phyloP scores from a whole-genome alignment of 2,113 vertebrate genomes.

The Nematolebias whitei region DNA sequence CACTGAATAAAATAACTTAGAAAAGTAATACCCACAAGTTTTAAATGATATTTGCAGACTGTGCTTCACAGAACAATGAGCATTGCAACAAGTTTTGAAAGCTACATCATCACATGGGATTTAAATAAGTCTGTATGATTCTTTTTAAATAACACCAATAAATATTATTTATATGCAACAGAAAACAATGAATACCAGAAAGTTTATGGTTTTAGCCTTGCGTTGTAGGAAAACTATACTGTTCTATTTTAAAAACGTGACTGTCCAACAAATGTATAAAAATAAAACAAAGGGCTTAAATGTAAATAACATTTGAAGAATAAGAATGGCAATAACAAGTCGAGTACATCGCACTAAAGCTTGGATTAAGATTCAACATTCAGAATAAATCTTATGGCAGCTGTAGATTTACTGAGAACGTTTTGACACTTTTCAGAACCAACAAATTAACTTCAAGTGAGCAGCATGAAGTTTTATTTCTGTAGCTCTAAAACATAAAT shows the following conservation, averaged over 20 bases:
- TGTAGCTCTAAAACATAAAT: constrained; percentile 43
- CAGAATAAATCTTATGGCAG: constrained; percentile 52
- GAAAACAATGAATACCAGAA: constrained; percentile 21
- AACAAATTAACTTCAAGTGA: not conserved
- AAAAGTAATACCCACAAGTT: constrained; percentile 17
- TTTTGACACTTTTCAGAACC: constrained; percentile 53
- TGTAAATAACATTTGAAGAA: constrained; percentile 1
- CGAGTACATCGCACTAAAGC: constrained; percentile 30
- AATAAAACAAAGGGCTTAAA: constrained; percentile 5
- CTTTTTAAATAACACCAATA: too few relatives aligned
- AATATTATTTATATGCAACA: too few relatives aligned
- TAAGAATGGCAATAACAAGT: too few relatives aligned
- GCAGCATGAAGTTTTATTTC: constrained; percentile 26
- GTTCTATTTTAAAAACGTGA: too few relatives aligned
- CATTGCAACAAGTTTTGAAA: constrained; percentile 6
- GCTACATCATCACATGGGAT: too few relatives aligned
- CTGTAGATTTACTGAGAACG: constrained; percentile 32
- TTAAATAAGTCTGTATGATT: too few relatives aligned
- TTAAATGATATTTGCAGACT: constrained; percentile 11
- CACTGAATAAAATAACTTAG: constrained; percentile 37
- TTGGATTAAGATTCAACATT: constrained; percentile 25
- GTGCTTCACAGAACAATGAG: constrained; percentile 17
- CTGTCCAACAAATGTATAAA: constrained; percentile 4
- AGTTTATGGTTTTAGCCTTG: constrained; percentile 37
- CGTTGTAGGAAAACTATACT: not conserved